These are phyloP conservation scores for Drosophila takahashii DNA, from an alignment of 1,140 invertebrate genomes.

Conservation along the genomic window DNA sequence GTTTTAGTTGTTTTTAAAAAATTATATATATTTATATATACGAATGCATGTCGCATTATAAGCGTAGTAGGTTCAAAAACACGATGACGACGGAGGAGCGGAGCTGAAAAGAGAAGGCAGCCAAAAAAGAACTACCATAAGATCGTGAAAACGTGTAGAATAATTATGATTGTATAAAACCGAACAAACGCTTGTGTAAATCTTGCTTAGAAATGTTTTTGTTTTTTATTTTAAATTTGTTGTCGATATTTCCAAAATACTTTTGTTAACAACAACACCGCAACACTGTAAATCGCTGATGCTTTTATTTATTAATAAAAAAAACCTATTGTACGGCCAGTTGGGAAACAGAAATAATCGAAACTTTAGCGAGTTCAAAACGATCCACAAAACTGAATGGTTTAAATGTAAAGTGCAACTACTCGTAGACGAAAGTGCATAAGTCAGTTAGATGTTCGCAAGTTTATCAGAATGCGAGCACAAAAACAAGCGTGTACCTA, in stretches of 20 bases:
- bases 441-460: constrained; percentile 38
- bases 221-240: constrained; percentile 25
- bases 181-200: constrained; percentile 37
- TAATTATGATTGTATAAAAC: constrained; percentile 45
- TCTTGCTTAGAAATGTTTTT: constrained; percentile 30
- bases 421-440: constrained; percentile 41
- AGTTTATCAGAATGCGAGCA: constrained; percentile 65
- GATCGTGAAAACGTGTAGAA: constrained; percentile 36
- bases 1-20: constrained; percentile 70
- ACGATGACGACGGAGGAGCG: constrained; percentile 30
- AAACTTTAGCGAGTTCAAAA: constrained; percentile 38
- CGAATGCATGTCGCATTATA: constrained; percentile 45
- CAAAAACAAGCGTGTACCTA: constrained; percentile 69
- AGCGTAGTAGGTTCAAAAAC: constrained; percentile 61
- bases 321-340: constrained; percentile 33
- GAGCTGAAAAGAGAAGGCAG: constrained; percentile 45
- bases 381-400: constrained; percentile 24
- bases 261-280: constrained; percentile 19
- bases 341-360: constrained; percentile 21
- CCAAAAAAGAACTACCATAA: constrained; percentile 52
- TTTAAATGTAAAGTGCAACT: constrained; percentile 45
- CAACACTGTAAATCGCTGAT: constrained; percentile 47
- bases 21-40: constrained; percentile 49
- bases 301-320: constrained; percentile 52
- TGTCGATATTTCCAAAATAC: constrained; percentile 39